Percentiles rank a stretch among this genome's conserved stretches.
Evolutionary conservation across 2,797 vertebrate genomes (phyloP).

Genomic region (Spea hammondii): DNA sequence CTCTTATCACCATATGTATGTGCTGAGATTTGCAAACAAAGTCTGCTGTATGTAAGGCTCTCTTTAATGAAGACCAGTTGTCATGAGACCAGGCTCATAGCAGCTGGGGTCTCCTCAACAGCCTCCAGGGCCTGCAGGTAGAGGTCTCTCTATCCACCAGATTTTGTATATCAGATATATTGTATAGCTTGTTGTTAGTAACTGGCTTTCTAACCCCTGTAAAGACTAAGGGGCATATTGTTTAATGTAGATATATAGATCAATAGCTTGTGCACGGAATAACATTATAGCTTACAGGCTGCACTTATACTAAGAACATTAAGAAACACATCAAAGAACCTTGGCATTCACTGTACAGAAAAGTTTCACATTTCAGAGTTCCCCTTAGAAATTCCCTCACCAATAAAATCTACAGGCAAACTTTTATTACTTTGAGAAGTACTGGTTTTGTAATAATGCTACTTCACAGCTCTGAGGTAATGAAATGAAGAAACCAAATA

Average conservation of each 20-base stretch:
- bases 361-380: slow-evolving; percentile 48
- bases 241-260: slow-evolving; percentile 1
- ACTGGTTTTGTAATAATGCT: slow-evolving; percentile 40
- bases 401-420: slow-evolving; percentile 49
- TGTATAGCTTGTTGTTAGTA: neutral
- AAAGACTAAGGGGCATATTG: neutral
- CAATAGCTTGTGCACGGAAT: slow-evolving; percentile 25
- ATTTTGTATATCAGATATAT: too few species aligned
- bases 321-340: slow-evolving; percentile 40
- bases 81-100: too few species aligned
- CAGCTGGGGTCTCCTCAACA: too few species aligned
- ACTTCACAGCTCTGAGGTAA: slow-evolving; percentile 39
- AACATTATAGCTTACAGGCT: slow-evolving; percentile 31
- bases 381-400: slow-evolving; percentile 45
- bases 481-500: slow-evolving; percentile 34
- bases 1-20: too few species aligned
- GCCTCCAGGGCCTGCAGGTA: too few species aligned
- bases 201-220: neutral
- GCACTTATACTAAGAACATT: slow-evolving; percentile 38
- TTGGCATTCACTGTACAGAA: slow-evolving; percentile 35
- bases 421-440: slow-evolving; percentile 45
- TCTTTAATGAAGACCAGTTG: too few species aligned
- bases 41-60: too few species aligned
- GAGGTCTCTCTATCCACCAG: too few species aligned
- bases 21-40: too few species aligned